A percentile compares a stretch with the other conserved stretches of the same genome.
These are phyloP conservation scores for Dascillus cervinus DNA, from an alignment of 2,888 invertebrate species.

Conservation along the genomic window DNA sequence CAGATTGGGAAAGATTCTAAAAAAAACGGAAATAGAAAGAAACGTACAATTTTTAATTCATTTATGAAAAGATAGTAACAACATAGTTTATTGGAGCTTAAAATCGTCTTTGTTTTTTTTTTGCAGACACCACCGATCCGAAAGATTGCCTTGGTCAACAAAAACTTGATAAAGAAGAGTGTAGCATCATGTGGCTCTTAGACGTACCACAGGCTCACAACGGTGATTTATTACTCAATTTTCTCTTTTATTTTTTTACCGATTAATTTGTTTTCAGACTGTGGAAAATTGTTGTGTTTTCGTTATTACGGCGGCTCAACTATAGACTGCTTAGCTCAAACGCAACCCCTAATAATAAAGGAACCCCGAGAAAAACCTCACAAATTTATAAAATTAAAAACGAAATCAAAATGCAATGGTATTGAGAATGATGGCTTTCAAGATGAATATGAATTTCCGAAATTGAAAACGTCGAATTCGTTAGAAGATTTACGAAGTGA, in stretches of 20 bases:
- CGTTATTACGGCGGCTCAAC: constrained; percentile 61
- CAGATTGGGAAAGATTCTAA: too few relatives aligned
- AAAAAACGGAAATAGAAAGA: too few relatives aligned
- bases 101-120: constrained; percentile 15
- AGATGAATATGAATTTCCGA: constrained; percentile 30
- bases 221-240: constrained; percentile 41
- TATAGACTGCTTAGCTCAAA: constrained; percentile 57
- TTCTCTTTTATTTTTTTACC: constrained; percentile 33
- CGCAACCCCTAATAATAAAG: constrained; percentile 54
- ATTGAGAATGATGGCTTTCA: constrained; percentile 40
- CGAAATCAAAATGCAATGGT: constrained; percentile 35
- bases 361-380: constrained; percentile 50
- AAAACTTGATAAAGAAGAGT: constrained; percentile 45
- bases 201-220: constrained; percentile 60
- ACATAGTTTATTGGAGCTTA: too few relatives aligned
- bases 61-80: too few relatives aligned
- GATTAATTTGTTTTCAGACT: constrained; percentile 47
- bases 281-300: constrained; percentile 61
- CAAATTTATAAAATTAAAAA: constrained; percentile 44
- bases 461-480: constrained; percentile 31
- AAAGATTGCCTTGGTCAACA: constrained; percentile 41
- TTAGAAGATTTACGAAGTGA: constrained; percentile 32
- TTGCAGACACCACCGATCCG: constrained; percentile 41
- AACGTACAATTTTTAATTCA: too few relatives aligned
- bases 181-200: constrained; percentile 63